A percentile compares a stretch with the other conserved stretches of the same genome.
Evolutionary conservation across 2,113 vertebrate species (phyloP).

Genomic region (Nannobrachium achirus): DNA sequence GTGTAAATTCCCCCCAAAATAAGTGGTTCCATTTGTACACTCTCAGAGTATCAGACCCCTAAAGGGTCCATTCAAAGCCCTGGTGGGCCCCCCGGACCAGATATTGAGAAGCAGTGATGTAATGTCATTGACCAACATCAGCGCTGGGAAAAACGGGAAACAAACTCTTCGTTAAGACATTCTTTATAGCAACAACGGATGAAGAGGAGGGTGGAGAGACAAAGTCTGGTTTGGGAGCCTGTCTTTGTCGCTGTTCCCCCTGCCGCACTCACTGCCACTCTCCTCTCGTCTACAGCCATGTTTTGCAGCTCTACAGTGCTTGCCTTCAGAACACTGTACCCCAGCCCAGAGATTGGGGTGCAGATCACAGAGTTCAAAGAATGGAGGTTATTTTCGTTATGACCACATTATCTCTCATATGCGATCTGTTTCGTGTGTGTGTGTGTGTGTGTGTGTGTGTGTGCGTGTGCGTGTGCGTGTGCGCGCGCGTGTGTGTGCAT

Average conservation of each 20-base stretch:
- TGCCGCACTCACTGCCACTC: slow-evolving; percentile 45
- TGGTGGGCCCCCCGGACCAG: too few relatives aligned
- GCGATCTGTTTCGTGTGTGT: slow-evolving; percentile 17
- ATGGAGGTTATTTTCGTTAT: slow-evolving; percentile 21
- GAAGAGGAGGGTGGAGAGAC: slow-evolving; percentile 19
- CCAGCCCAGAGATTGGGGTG: slow-evolving; percentile 4
- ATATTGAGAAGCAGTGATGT: too few relatives aligned
- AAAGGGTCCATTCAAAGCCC: too few relatives aligned
- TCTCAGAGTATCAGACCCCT: too few relatives aligned
- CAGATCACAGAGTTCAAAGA: slow-evolving; percentile 47
- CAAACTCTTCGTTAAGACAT: slow-evolving; percentile 45
- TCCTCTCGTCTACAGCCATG: slow-evolving; percentile 58
- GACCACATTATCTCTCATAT: slow-evolving; percentile 16
- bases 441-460: slow-evolving; percentile 17
- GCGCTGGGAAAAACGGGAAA: slow-evolving; percentile 4
- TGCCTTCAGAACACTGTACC: slow-evolving; percentile 70
- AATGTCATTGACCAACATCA: background rate
- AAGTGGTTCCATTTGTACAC: too few relatives aligned
- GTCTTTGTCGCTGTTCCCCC: slow-evolving; percentile 54
- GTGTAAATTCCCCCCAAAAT: too few relatives aligned
- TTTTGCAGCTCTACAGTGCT: slow-evolving; percentile 63
- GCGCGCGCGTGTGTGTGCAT: slow-evolving; percentile 8
- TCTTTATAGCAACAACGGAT: slow-evolving; percentile 42
- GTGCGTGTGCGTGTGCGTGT: slow-evolving; percentile 4
- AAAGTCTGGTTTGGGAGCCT: slow-evolving; percentile 36